Evolutionary conservation across 1,140 invertebrate genomes (phyloP), one percentile per base, ranked within the genome.

Genomic region (Nasonia vitripennis): DNA sequence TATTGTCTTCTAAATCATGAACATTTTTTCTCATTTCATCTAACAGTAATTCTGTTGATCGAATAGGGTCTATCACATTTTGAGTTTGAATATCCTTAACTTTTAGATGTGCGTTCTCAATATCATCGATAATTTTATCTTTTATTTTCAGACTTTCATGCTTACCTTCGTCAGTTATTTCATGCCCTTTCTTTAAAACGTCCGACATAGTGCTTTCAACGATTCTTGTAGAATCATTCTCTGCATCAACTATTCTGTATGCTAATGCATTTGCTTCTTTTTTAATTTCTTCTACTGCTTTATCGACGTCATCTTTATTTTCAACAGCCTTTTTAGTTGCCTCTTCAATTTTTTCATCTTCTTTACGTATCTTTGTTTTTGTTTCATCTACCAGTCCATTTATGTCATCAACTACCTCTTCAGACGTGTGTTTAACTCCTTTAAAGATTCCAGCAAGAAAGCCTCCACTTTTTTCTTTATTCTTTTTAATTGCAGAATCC

Each of bases 331-430:
- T 85, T 62, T 70, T 82, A 0, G 37, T 27, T 2, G 83, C 73
- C 45, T 87, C 73, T 17, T 83, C 68, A 5, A 73, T 78, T n/a
- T 85, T 71, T 37, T 87, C 85, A 68, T 86, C 78, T 55, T 81
- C 73, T 5, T 87, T 87, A 5, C 74, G 55, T 9, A 88, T 84
- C 34, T 89, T 79, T 71, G 87, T 62, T 67, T 87, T 87, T 1
- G 81, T 87, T 37, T 90, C 88, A 17, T 92, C 89, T n/a, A 90
- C 80, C 51, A 90, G 88, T 73, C 91, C 86, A 6, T 90, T 89
- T 12, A 92, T 87, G 34, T 91, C 89, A 51, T 92, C 90, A 7
- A 90, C 85, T 20, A 89, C 88, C 77, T 92, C 89, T 55, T 90
- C 89, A 45, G 89, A 88, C 11, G 88, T 87, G 62, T 90, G 88